Evolutionary conservation across 2,888 invertebrate species (phyloP).

Genomic region (Parelbella ahira): DNA sequence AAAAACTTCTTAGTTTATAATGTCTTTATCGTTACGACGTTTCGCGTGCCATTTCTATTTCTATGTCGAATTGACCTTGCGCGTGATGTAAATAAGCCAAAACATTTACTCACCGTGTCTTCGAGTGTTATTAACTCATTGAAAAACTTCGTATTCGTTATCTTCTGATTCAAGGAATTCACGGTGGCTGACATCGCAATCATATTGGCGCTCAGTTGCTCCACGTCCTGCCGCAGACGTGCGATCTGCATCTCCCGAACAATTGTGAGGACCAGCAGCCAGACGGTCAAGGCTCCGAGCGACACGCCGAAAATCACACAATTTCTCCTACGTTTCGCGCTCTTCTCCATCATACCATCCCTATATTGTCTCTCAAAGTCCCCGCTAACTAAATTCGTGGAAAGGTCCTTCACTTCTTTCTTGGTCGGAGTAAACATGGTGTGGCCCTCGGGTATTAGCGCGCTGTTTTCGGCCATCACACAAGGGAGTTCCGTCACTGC

Average conservation of each 20-base stretch:
- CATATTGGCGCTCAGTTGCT: slow-evolving; percentile 61
- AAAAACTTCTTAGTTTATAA: too few relatives aligned
- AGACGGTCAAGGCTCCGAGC: slow-evolving; percentile 47
- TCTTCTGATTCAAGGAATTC: slow-evolving; percentile 57
- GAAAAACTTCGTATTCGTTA: slow-evolving; percentile 56
- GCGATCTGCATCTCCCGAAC: slow-evolving; percentile 59
- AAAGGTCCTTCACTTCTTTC: slow-evolving; percentile 62
- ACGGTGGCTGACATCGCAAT: slow-evolving; percentile 58
- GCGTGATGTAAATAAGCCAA: slow-evolving; percentile 28
- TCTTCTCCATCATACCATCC: slow-evolving; percentile 47
- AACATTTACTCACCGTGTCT: slow-evolving; percentile 60
- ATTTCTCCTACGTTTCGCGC: slow-evolving; percentile 42
- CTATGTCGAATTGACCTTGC: slow-evolving; percentile 17
- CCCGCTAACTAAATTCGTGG: slow-evolving; percentile 69
- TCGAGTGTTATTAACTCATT: slow-evolving; percentile 61
- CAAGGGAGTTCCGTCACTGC: slow-evolving; percentile 41
- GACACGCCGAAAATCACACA: slow-evolving; percentile 45
- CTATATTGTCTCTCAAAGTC: slow-evolving; percentile 67
- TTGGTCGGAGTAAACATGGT: slow-evolving; percentile 65
- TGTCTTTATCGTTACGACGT: too few relatives aligned
- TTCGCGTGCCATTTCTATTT: slow-evolving; percentile 26
- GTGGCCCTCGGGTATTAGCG: slow-evolving; percentile 55
- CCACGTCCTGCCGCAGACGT: slow-evolving; percentile 56
- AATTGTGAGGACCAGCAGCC: slow-evolving; percentile 58
- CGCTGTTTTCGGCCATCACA: slow-evolving; percentile 69